Evolutionary conservation across 2,113 vertebrate genomes (phyloP), one percentile per base, ranked within the genome.

Genomic region (Sinocyclocheilus maitianheensis): DNA sequence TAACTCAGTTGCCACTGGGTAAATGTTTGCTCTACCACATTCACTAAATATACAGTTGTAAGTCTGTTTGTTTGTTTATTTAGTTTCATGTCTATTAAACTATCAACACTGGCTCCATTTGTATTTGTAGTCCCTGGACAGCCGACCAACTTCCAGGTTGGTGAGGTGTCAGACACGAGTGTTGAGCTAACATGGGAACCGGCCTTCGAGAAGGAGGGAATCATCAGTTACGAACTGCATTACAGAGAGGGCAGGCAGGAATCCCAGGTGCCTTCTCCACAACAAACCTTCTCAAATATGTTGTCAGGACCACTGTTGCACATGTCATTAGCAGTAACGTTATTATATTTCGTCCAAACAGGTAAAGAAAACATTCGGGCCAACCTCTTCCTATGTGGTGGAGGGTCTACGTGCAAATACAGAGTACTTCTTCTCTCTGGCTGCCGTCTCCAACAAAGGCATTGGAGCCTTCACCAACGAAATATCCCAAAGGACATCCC

Each of bases 381-480:
- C 98, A 0, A 91, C 96, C 0, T 96, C 96, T 0, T 95, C 95
- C 3, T 97, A 95, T 88, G 94, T 96, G 65, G 96, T 99, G 91
- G 97, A 97, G 74, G 96, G 95, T 87, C 96, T 99, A 88, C 97
- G 96, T 60, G 96, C 98, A 81, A 97, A 99, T 94, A 97, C 97
- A 37, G 96, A 97, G 90, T 99, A 99, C 91, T 93, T 93, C 90
- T 98, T 99, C 94, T 96, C 96, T 62, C 94, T 99, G 95, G 97
- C 98, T 5, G 98, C 97, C 62, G 95, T 97, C 91, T 99, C 98
- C 5, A 93, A 91, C 40, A 96, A 97, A 92, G 98, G 97, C 93
- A 96, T 97, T 34, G 98, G 98, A 84, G 97, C 97, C 92, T 98
- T 97, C 95, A 99, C 97, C 92, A 96, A 97, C 88, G 96, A 96